Base-by-base conservation (phyloP, 1,140 invertebrate genomes). In the Cotesia typhae region DNA sequence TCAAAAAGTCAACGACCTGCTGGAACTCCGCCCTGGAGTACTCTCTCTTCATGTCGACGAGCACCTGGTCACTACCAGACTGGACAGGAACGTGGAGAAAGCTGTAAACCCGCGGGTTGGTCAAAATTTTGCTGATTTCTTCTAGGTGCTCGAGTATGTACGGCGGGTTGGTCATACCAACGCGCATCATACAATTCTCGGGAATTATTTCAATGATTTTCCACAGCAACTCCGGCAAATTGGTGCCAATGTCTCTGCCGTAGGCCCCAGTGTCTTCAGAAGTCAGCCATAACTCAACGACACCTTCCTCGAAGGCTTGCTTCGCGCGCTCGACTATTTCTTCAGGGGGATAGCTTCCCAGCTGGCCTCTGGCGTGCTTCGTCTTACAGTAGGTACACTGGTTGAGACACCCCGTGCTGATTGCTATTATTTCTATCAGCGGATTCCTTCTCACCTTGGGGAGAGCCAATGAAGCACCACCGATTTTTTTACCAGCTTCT, bases 351-450 rank as follows among this genome's bases (percentile, higher is more conserved):
- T 99, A 99, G 83, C 96, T 98, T 0, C 95, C 96, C 1, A 99
- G 83, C 82, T 99, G 94, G 0, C 98, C 98, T 74, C 98, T 86
- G 0, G 98, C 98, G 87, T 98, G 96, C 83, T 99, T 99, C 0
- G 98, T 99, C 86, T 99, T 99, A 81, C 98, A 99, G 82, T 99
- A 99, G 0, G 98, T 99, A 83, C 98, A 99, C 77, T 98, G 95
- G 88, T 99, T 99, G 4, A 99, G 86, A 82, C 98, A 99, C 0
- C 97, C 98, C 2, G 96, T 98, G 84, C 97, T 99, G 12, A 99
- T 98, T 0, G 98, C 92, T 75, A 99, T 98, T 66, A 99, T 99
- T 89, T 99, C 98, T 74, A 99, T 95, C 0, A 99, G 87, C 4
- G 96, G 95, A 88, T 99, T 99, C 81, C 94, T 93, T 66, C 98